Conservation (phyloP, 2,113 vertebrate genomes). For the Pangasianodon gigas region DNA sequence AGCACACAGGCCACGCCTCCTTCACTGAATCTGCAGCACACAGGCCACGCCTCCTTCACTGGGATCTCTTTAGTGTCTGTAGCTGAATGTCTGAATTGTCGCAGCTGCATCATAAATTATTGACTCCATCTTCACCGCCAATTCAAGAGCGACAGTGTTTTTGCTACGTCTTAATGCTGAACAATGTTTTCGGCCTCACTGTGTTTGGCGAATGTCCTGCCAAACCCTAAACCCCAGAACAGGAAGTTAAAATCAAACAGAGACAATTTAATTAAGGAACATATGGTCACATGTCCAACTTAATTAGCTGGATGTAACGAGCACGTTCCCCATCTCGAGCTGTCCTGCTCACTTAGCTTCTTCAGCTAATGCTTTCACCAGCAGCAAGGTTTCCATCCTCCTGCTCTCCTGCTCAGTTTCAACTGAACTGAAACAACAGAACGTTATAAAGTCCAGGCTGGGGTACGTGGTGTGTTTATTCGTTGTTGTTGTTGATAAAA, state of each 20-base stretch:
- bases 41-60: not conserved
- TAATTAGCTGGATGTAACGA: not conserved
- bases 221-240: constrained; percentile 17
- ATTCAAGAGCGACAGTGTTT: not conserved
- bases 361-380: not conserved
- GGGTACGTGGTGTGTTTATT: too few species aligned
- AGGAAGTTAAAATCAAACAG: constrained; percentile 9
- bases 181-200: not conserved
- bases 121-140: not conserved
- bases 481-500: too few species aligned
- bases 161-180: not conserved
- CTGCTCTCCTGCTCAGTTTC: not conserved
- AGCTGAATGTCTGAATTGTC: not conserved
- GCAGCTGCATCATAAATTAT: not conserved
- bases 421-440: not conserved
- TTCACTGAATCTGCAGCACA: too few species aligned
- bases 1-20: not conserved
- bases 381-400: not conserved
- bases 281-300: constrained; percentile 26
- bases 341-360: not conserved
- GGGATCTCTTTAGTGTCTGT: not conserved
- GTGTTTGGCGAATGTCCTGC: not conserved
- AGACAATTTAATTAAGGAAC: constrained; percentile 25
- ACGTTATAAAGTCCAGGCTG: not conserved
- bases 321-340: not conserved